Evolutionary conservation across 53 echinoderm and acorn worm genomes (phyloP), one percentile per base, ranked within the genome.

Genomic region (Luidia sarsii): DNA sequence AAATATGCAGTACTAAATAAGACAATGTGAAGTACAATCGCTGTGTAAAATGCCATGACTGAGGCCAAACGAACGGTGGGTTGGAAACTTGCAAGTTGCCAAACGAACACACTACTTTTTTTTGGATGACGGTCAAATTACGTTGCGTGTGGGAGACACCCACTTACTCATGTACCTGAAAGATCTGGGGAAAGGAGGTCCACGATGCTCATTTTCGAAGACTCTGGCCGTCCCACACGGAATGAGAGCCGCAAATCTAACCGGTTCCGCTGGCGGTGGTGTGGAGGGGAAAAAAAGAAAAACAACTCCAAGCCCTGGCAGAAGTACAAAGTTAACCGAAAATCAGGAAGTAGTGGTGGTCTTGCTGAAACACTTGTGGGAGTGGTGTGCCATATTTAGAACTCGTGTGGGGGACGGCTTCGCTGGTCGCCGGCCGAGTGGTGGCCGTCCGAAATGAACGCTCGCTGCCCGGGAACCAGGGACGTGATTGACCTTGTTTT

Each of bases 331-430:
- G 51, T 55, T 72, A 56, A 54, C 72, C 32, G 30, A n/a, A 41
- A 55, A 72, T 72, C 57, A 72, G 72, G 72, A 72, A 72, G 72
- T 72, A 19, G 57, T 23, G 13, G 50, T 3, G 50, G 16, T 23
- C 54, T 33, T 56, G 50, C 56, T n/a, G n/a, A 27, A 49, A 56
- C 72, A 72, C 72, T 72, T 72, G 72, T 72, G 72, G 72, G 72
- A 72, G 72, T 72, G 72, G 72, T 56, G 33, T 56, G 72, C 72
- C 72, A 72, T 72, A 56, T 72, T 72, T 72, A 38, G 72, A 56
- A 69, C 50, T 49, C 27, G n/a, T 51, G 16, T 39, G 13, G 49
- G 49, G 29, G 48, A 68, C 43, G 49, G 49, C 29, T 68, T 41
- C 68, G 68, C 68, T 68, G 68, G 68, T 68, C 18, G 48, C 11